Evolutionary conservation across 64 coral and sea anemone genomes (phyloP), one percentile per base, ranked within the genome.

Genomic region (Catalaphyllia jardinei): DNA sequence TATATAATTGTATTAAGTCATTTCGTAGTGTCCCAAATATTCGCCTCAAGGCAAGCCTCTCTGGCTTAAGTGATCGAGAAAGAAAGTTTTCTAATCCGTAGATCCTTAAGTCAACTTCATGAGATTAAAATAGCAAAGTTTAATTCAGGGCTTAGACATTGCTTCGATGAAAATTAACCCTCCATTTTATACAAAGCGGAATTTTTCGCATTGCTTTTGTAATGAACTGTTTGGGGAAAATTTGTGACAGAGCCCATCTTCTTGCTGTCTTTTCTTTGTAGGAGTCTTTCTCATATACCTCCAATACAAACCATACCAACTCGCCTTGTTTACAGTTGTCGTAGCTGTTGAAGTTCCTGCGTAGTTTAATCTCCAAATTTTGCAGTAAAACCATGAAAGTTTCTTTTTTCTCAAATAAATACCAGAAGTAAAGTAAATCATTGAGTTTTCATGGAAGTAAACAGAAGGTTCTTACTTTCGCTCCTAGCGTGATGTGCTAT

Each of bases 71-170:
- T 11, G 65, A n/a, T 24, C 9, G 8, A 12, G 10, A 49, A 50
- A 50, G 16, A 79, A 29, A 79, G 46, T 25, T 24, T 24, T 25
- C 16, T 55, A 55, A 54, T 67, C 38, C 29, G 6, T 24, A 50
- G 71, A 85, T 85, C 81, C 81, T 11, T 29, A 24, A 22, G 63
- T 85, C 39, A 85, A 71, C 39, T 69, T 51, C 39, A 67, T 51
- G 39, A 67, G 81, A 85, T 85, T 81, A 71, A 27, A 28, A 52
- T 67, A 85, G 39, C 62, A 46, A 50, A 85, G 81, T 69, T 69
- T 85, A 71, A 85, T 85, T 27, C 69, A 71, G 63, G 12, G 25
- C 71, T 85, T 52, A 49, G 81, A 20, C 81, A 71, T 39, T 71
- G 31, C 31, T 5, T 85, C 20, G 22, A 5, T 51, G 38, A 71